Evolutionary conservation across 2,797 vertebrate species (phyloP), one percentile per base, ranked within the genome.

Genomic region (Mallotus villosus): DNA sequence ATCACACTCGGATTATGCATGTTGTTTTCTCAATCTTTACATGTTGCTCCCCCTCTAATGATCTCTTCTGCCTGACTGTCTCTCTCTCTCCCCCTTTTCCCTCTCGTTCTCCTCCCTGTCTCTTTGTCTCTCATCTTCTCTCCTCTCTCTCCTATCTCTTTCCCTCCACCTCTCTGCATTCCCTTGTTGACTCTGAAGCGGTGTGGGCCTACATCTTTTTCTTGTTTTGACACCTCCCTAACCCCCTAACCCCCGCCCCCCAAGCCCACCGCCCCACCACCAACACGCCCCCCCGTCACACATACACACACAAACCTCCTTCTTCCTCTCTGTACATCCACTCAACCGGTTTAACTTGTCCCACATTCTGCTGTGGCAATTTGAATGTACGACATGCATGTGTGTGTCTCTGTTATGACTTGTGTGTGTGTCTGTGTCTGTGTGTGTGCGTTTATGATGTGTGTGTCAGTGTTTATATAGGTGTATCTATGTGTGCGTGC

Each of bases 31-130:
- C 29, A 32, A 32, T 32, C 29, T 32, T 32, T 32, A 32, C 5
- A 32, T 32, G 29, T 6, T 32, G 2, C 29, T 32, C 5, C 5
- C 57, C 57, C 57, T 59, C 57, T 9, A 32, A 19, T 58, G 2
- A 16, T 22, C 57, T 22, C 9, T n/a, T 21, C 70, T 73, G 14
- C 67, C 25, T 58, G 78, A 25, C 25, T 25, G 1, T 25, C 25
- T 64, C 67, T 65, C 55, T 77, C 75, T 80, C 73, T 78, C 72
- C 73, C 79, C 72, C 69, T 78, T 81, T 58, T 74, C 37, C 51
- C 66, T 76, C 57, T 60, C 27, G 73, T 25, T 63, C 22, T 57
- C 68, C 73, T 71, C 64, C 32, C 64, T 75, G 27, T 59, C 27
- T 68, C 61, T 70, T 62, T 21, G 2, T 67, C 19, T 27, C 12